These are phyloP conservation scores for Platygyra sinensis DNA, from an alignment of 64 coral and sea anemone species.

Conservation along the genomic window DNA sequence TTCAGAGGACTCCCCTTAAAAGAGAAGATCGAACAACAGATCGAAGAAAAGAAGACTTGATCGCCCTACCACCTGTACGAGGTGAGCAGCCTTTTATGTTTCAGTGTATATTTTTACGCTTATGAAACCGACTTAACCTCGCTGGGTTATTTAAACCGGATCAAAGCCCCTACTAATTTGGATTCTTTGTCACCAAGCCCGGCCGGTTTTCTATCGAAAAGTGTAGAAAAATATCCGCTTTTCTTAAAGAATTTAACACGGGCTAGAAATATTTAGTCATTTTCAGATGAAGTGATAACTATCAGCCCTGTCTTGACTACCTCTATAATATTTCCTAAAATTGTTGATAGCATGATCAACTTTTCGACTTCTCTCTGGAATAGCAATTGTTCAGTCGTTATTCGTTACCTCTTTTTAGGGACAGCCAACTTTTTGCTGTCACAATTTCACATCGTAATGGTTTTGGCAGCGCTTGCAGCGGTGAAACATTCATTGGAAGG, in stretches of 20 bases:
- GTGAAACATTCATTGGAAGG: no score
- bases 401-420: no score
- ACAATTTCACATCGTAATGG: no score
- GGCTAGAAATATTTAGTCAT: background rate
- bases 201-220: background rate
- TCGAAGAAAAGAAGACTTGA: conserved; percentile 26
- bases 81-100: conserved; percentile 1
- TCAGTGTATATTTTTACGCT: background rate
- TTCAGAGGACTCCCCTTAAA: background rate
- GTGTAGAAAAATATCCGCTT: background rate
- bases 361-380: no score
- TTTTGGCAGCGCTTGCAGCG: no score
- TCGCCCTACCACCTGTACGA: conserved; percentile 31
- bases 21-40: background rate
- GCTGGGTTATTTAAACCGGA: background rate
- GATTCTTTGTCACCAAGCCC: background rate
- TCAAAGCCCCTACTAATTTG: background rate
- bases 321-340: background rate
- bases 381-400: no score
- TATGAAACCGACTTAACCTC: background rate
- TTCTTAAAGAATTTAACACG: background rate
- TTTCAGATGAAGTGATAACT: background rate
- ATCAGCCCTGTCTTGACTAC: background rate
- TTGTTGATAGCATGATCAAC: background rate
- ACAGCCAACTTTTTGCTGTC: no score